Evolutionary conservation across 2,113 vertebrate species (phyloP).

Genomic region (Elachura formosa): DNA sequence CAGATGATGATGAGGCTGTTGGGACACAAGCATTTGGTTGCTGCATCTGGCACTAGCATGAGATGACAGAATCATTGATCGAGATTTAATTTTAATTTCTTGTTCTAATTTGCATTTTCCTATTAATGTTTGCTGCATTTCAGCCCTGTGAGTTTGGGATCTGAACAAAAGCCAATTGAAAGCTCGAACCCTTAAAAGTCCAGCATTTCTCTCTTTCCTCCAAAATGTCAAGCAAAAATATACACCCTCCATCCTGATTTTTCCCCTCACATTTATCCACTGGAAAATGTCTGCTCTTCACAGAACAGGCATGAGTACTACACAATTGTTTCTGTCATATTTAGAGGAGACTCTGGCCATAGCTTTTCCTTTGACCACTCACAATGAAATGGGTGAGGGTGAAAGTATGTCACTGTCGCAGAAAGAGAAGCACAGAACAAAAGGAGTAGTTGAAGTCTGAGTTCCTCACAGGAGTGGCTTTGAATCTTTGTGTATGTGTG

Average conservation of each 20-base stretch:
- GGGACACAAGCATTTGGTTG: constrained; percentile 23
- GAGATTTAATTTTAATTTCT: constrained; percentile 27
- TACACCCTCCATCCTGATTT: neutral
- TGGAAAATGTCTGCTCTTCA: neutral
- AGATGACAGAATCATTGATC: neutral
- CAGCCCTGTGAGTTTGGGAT: neutral
- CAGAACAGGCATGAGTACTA: neutral
- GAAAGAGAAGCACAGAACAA: neutral
- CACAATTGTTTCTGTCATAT: neutral
- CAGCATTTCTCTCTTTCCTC: neutral
- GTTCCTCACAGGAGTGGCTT: neutral
- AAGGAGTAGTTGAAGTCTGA: neutral
- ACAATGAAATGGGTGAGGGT: neutral
- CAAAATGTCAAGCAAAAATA: neutral
- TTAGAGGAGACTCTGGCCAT: neutral
- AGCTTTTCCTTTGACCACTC: neutral
- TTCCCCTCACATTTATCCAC: neutral
- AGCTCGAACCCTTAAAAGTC: neutral
- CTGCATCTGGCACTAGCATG: constrained; percentile 16
- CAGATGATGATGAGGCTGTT: constrained; percentile 14
- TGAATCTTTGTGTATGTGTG: neutral
- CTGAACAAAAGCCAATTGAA: neutral
- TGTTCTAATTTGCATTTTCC: neutral
- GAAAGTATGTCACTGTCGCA: neutral
- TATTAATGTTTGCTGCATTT: neutral